Evolutionary conservation across 1,140 invertebrate genomes (phyloP).

Genomic region (Sogatella furcifera): DNA sequence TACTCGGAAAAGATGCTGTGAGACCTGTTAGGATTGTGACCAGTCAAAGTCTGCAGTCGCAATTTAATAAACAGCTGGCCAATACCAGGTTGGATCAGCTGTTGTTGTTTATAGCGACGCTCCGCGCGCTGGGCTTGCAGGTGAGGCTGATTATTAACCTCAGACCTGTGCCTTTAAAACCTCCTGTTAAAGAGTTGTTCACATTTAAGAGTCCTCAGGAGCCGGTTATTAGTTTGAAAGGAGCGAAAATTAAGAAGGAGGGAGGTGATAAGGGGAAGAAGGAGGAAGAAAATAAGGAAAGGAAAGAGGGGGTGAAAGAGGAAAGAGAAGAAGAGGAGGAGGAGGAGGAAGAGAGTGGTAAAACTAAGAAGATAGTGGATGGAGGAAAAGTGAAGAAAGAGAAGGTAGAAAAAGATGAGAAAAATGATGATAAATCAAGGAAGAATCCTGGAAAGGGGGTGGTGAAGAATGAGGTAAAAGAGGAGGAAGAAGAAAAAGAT

Average conservation of each 20-base stretch:
- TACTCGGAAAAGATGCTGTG: constrained; percentile 28
- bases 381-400: too few relatives aligned
- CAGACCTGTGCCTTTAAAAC: constrained; percentile 49
- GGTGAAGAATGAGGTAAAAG: too few relatives aligned
- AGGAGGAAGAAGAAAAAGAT: too few relatives aligned
- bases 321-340: too few relatives aligned
- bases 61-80: constrained; percentile 51
- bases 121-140: constrained; percentile 68
- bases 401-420: too few relatives aligned
- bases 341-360: too few relatives aligned
- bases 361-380: too few relatives aligned
- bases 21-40: constrained; percentile 15
- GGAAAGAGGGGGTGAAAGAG: constrained; percentile 17
- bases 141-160: constrained; percentile 62
- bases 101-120: constrained; percentile 60
- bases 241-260: too few relatives aligned
- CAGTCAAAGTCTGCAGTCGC: constrained; percentile 37
- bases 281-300: constrained; percentile 36
- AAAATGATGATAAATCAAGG: too few relatives aligned
- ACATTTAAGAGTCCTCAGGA: constrained; percentile 23
- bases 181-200: constrained; percentile 42
- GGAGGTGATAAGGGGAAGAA: too few relatives aligned
- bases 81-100: constrained; percentile 45
- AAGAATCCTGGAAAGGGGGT: too few relatives aligned
- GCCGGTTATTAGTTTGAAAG: too few relatives aligned